Evolutionary conservation across 2,797 vertebrate species (phyloP).

Genomic region (Rhincodon typus): DNA sequence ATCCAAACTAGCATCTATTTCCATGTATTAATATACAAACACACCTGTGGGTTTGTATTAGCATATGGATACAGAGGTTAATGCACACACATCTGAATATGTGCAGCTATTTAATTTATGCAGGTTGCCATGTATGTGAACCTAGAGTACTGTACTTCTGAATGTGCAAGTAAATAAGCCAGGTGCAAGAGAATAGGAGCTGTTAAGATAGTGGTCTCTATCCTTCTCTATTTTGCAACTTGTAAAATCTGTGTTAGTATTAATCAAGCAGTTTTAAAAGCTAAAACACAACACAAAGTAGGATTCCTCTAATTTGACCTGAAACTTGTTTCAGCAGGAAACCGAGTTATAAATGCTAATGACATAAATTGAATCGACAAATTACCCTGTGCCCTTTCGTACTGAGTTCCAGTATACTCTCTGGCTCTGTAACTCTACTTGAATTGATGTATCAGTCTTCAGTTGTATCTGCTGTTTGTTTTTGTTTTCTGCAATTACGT

Average conservation of each 20-base stretch:
- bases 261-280: background rate
- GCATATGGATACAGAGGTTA: too few relatives aligned
- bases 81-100: too few relatives aligned
- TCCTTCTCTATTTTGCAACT: background rate
- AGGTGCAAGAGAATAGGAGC: background rate
- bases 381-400: background rate
- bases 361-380: background rate
- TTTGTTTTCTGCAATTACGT: background rate
- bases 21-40: background rate
- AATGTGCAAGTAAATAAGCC: background rate
- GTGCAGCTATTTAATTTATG: too few relatives aligned
- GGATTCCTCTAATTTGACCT: background rate
- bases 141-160: background rate
- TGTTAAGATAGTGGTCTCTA: background rate
- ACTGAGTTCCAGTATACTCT: background rate
- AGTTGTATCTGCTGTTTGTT: background rate
- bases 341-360: background rate
- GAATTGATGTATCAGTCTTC: background rate
- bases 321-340: background rate
- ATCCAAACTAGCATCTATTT: background rate
- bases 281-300: background rate
- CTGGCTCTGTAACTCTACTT: background rate
- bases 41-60: background rate
- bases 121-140: background rate
- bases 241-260: background rate